Conservation (phyloP, 2,113 vertebrate genomes). For the Atractosteus spatula region DNA sequence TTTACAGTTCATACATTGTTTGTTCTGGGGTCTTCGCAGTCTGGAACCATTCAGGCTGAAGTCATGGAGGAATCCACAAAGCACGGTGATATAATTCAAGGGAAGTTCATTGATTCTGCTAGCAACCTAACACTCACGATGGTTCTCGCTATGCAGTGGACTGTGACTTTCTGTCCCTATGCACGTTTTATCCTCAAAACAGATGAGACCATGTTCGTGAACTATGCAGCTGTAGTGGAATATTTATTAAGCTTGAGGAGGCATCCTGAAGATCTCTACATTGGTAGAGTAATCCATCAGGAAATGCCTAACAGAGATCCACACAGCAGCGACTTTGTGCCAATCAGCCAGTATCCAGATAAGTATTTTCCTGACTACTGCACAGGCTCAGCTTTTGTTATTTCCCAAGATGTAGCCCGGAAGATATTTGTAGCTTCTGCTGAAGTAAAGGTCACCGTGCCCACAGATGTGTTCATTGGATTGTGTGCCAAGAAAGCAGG, state of each 20-base stretch:
- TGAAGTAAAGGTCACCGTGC: constrained; percentile 42
- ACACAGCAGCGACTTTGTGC: constrained; percentile 58
- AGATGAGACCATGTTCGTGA: constrained; percentile 74
- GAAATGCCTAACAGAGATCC: constrained; percentile 67
- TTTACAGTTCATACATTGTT: constrained; percentile 66
- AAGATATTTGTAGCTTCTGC: constrained; percentile 76
- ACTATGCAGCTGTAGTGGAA: constrained; percentile 64
- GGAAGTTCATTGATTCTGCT: constrained; percentile 57
- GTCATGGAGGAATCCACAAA: constrained; percentile 60
- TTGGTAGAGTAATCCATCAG: constrained; percentile 75
- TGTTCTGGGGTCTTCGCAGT: constrained; percentile 67
- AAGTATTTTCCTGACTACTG: constrained; percentile 83
- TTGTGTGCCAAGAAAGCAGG: constrained; percentile 77
- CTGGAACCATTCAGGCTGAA: constrained; percentile 50
- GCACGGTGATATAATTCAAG: constrained; percentile 77
- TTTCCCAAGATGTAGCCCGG: constrained; percentile 81
- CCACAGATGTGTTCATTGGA: constrained; percentile 75
- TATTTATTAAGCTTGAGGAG: constrained; percentile 74
- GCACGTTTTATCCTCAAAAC: constrained; percentile 78
- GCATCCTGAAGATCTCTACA: constrained; percentile 76
- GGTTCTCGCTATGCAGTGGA: constrained; percentile 72
- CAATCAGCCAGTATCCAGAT: constrained; percentile 61
- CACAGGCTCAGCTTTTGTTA: constrained; percentile 65
- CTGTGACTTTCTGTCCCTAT: constrained; percentile 75
- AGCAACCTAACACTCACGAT: constrained; percentile 63